phyloP scores from a whole-genome alignment of 2,113 vertebrate genomes.

The Oenanthe melanoleuca region DNA sequence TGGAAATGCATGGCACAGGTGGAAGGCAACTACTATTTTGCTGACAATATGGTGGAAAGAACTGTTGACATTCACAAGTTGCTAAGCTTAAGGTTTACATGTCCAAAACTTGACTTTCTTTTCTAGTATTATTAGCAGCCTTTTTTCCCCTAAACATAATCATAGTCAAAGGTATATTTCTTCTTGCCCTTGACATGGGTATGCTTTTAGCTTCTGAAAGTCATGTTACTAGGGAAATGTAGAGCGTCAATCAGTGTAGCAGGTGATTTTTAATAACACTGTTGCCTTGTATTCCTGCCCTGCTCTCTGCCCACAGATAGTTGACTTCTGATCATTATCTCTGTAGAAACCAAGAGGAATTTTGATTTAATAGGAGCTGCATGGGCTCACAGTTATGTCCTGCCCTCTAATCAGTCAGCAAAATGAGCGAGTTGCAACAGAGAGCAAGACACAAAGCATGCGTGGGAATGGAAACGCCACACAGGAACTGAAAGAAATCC shows the following conservation, averaged over 20 bases:
- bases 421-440: constrained; percentile 6
- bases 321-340: constrained; percentile 9
- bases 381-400: not conserved
- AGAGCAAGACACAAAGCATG: constrained; percentile 3
- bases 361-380: not conserved
- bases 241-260: not conserved
- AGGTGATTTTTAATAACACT: not conserved
- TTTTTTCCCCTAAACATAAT: not conserved
- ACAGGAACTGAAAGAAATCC: not conserved
- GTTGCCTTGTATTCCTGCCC: not conserved
- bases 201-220: constrained; percentile 1
- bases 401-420: constrained; percentile 31
- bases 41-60: constrained; percentile 46
- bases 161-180: not conserved
- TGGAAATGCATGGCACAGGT: not conserved
- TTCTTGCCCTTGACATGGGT: not conserved
- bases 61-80: not conserved
- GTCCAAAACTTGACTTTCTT: not conserved
- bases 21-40: constrained; percentile 54
- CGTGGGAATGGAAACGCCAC: constrained; percentile 2
- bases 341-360: not conserved
- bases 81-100: not conserved
- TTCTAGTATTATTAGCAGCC: not conserved
- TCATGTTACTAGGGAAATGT: not conserved
- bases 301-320: not conserved